Base-by-base conservation (phyloP, 2,888 invertebrate genomes). In the Metopia argyrocephala region DNA sequence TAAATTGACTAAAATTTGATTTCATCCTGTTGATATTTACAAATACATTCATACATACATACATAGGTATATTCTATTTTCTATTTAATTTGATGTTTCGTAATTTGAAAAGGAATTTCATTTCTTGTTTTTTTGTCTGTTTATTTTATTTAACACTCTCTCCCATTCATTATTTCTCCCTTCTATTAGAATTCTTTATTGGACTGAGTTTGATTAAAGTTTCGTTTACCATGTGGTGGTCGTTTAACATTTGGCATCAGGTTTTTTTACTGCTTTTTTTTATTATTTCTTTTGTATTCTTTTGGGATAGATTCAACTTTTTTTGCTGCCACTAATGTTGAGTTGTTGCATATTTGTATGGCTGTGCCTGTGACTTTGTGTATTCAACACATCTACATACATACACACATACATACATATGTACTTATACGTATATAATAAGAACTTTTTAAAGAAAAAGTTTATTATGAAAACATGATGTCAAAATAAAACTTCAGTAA, bases 91-190 rank as follows among this genome's bases (percentile, higher is more conserved):
- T 59, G 23, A 12, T 46, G 18, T 25, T 62, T 56, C 46, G 54
- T 52, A 59, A 52, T 73, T 45, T 45, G 27, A 23, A 23, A 71
- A 62, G 54, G 5, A 12, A 15, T 2, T 23, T 21, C 23, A 3
- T 52, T 20, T 52, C 12, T 52, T 23, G 38, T 9, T 5, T 54
- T 62, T 38, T 66, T 75, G 66, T n/a, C n/a, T 75, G 75, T 75
- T 75, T 75, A 66, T 75, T 75, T 75, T 75, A 75, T 66, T 75
- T 75, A 66, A 68, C 75, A 68, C 68, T 75, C 54, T 61, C 7
- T 15, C 50, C 50, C 4, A 3, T 23, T 52, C 25, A 12, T n/a
- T 23, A 18, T 21, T 7, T 52, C 20, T 18, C 23, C 12, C 2
- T 15, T 15, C 54, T 23, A 2, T 18, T 25, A 52, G 7, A 38